Evolutionary conservation across 1,140 invertebrate genomes (phyloP).

Genomic region (Scylla paramamosain): DNA sequence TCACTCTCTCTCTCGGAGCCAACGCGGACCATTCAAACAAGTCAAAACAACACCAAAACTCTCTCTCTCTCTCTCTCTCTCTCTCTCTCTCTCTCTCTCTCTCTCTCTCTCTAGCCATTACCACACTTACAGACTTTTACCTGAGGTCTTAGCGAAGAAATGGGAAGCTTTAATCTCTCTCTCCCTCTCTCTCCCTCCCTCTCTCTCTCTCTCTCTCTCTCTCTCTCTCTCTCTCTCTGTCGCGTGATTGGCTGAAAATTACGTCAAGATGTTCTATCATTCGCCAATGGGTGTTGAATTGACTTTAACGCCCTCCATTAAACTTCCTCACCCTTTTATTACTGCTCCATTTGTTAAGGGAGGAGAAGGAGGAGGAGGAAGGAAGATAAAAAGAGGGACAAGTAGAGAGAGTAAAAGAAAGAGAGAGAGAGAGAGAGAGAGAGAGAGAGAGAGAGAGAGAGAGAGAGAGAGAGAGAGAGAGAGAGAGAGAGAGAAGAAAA

Average conservation of each 20-base stretch:
- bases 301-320: background rate
- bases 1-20: background rate
- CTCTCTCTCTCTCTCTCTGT: background rate
- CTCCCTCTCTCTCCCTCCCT: conserved; percentile 21
- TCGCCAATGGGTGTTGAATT: background rate
- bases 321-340: background rate
- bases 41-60: background rate
- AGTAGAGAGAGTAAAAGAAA: background rate
- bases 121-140: background rate
- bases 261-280: background rate
- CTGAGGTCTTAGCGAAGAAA: background rate
- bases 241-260: background rate
- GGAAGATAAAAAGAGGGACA: background rate
- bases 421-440: background rate
- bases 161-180: background rate
- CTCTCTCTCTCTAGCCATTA: background rate
- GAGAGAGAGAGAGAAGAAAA: background rate
- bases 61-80: conserved; percentile 12
- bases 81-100: conserved; percentile 17
- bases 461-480: background rate
- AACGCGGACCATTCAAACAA: background rate
- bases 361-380: background rate
- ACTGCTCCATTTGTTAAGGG: background rate
- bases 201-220: conserved; percentile 12
- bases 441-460: background rate